phyloP scores from a whole-genome alignment of 2,888 invertebrate genomes.

The Sminthurides aquaticus region DNA sequence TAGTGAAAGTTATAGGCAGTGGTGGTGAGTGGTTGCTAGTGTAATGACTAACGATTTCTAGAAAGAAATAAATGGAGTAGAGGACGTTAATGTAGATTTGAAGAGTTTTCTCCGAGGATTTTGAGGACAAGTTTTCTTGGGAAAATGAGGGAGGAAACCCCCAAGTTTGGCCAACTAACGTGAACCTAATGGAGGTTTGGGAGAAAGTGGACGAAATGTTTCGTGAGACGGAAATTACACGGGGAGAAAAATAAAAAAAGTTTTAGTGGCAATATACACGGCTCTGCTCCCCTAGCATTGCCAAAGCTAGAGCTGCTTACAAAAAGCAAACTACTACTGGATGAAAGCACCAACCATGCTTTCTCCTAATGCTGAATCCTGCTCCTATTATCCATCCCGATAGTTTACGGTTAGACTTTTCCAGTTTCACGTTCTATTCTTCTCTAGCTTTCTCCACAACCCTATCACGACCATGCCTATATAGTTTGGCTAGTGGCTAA shows the following conservation, averaged over 20 bases:
- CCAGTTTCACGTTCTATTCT: no score
- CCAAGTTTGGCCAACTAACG: background rate
- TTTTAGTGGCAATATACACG: background rate
- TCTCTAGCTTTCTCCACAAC: no score
- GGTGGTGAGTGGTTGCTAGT: background rate
- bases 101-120: background rate
- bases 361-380: no score
- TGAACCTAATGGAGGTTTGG: background rate
- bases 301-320: no score
- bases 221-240: background rate
- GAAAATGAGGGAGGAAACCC: background rate
- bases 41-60: background rate
- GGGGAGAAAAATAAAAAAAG: background rate
- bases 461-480: no score
- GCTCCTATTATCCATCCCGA: no score
- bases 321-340: no score
- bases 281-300: no score
- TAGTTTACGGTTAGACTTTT: no score
- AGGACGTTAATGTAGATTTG: background rate
- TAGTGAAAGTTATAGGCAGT: no score
- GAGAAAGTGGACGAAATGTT: background rate
- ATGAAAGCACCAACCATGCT: no score
- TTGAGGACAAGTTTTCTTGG: background rate
- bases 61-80: background rate
- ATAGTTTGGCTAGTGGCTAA: no score